Conservation (phyloP, 2,888 invertebrate species). For the Lithophane semibrunnea region DNA sequence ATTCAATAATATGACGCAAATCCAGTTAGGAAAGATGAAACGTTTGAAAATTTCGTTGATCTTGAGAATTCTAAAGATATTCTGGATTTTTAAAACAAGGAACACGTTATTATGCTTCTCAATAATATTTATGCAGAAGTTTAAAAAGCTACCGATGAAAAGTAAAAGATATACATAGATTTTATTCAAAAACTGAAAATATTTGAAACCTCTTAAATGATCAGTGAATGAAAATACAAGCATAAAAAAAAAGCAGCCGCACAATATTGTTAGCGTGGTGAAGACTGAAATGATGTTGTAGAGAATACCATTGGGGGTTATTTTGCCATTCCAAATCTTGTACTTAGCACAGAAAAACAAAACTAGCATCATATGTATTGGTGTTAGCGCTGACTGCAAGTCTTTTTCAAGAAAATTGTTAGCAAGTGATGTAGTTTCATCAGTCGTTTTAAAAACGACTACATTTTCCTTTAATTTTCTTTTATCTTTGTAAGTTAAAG, state of each 20-base stretch:
- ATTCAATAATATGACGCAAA: conserved; percentile 3
- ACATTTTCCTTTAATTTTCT: background rate
- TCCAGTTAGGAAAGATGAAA: background rate
- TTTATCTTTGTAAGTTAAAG: conserved; percentile 1
- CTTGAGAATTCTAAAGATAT: conserved; percentile 23
- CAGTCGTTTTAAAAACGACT: background rate
- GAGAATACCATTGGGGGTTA: conserved; percentile 33
- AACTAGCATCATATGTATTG: conserved; percentile 29
- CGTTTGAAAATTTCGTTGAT: background rate
- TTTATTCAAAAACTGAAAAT: conserved; percentile 30
- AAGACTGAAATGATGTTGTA: conserved; percentile 1
- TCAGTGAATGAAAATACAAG: conserved; percentile 5
- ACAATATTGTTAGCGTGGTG: background rate
- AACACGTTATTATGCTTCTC: conserved; percentile 19
- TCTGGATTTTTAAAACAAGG: conserved; percentile 30
- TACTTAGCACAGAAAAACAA: conserved; percentile 22
- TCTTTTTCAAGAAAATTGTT: conserved; percentile 12
- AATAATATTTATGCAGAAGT: conserved; percentile 8
- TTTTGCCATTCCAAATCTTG: conserved; percentile 10
- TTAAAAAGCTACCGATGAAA: conserved; percentile 14
- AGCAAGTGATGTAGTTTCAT: background rate
- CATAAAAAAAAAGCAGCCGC: conserved; percentile 20
- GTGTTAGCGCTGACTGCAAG: conserved; percentile 5
- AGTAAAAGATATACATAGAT: conserved; percentile 8
- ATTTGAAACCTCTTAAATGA: conserved; percentile 12